Percentiles rank a stretch among this genome's conserved stretches.
phyloP scores from a whole-genome alignment of 2,888 invertebrate species.

The Nephrotoma flavescens region DNA sequence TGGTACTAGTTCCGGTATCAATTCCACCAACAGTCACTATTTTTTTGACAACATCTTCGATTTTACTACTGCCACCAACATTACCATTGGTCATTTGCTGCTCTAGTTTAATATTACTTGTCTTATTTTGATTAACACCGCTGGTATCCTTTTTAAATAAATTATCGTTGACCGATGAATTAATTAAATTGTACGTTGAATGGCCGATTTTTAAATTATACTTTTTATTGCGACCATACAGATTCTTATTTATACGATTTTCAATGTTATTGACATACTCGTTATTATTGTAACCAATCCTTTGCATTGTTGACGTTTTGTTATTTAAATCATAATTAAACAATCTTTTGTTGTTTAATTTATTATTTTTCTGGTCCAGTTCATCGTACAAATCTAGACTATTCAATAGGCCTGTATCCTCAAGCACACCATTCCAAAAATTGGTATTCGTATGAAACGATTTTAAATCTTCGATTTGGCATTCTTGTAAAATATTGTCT shows the following conservation, averaged over 20 bases:
- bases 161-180: not conserved
- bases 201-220: not conserved
- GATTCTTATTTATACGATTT: not conserved
- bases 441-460: conserved; percentile 29
- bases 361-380: conserved; percentile 15
- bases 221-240: not conserved
- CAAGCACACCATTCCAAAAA: conserved; percentile 33
- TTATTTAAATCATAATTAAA: not conserved
- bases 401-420: conserved; percentile 21
- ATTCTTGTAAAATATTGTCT: conserved; percentile 31
- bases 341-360: conserved; percentile 12
- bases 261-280: not conserved
- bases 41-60: not conserved
- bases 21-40: not conserved
- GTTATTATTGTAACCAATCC: not conserved
- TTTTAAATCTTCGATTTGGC: conserved; percentile 31
- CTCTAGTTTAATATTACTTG: not conserved
- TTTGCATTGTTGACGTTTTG: not conserved
- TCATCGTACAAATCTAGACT: conserved; percentile 9
- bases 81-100: not conserved
- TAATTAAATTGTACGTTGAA: not conserved
- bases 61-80: not conserved
- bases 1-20: not conserved
- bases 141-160: not conserved
- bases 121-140: not conserved